Base-by-base conservation (phyloP, 2,113 vertebrate genomes). In the Callochromis pleurospilus region DNA sequence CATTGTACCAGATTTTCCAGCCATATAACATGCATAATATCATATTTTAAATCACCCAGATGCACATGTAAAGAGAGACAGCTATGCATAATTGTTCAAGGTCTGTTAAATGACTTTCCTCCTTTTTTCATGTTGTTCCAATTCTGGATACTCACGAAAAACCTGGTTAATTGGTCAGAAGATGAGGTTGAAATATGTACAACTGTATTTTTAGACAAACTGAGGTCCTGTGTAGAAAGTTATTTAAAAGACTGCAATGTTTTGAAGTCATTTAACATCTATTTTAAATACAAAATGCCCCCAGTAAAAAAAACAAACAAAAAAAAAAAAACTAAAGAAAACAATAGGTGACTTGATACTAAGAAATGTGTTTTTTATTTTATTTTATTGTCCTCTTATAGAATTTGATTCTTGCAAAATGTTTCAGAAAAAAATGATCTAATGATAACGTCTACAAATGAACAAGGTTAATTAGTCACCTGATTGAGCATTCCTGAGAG, bases 1-100 rank as follows among this genome's bases (percentile, higher is more conserved):
- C 2, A 73, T 47, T 26, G 3, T 47, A 29, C 6, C 9, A 75
- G 14, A 45, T 45, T 73, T 45, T 45, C 21, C 0, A 0, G 21
- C 9, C 9, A 75, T 24, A 47, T 17, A 29, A 73, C 13, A 73
- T 45, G 40, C 21, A 73, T 45, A 12, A 26, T 29, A 45, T 47
- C 24, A 17, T 17, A 29, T 75, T 75, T 75, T 47, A 26, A 75
- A 47, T 75, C 9, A 47, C 14, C 40, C 15, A 75, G 9, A 17
- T 26, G 15, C 21, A 29, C 40, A 75, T 75, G 68, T 29, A 29
- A 29, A 75, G 14, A 47, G 9, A 47, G 1, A 47, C 14, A 0
- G 0, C 5, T 47, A 47, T 29, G 3, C 21, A 17, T 73, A 75
- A 47, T 75, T 75, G 24, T 47, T 75, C 40, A 75, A 47, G 14